Evolutionary conservation across 2,888 invertebrate genomes (phyloP), one percentile per base, ranked within the genome.

Genomic region (Caenorhabditis drosophilae): DNA sequence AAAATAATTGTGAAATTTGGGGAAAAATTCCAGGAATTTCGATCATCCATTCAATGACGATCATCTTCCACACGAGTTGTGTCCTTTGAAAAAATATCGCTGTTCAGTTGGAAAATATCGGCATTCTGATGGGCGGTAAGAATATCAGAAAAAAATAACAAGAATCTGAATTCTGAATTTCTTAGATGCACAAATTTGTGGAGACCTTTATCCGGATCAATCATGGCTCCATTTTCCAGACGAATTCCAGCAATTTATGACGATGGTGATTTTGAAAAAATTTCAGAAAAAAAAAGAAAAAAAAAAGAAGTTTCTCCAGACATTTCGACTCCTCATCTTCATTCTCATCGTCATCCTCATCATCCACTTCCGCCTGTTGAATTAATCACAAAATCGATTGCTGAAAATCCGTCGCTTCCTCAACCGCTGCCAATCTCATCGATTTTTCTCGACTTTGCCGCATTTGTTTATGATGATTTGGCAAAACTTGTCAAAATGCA

Each of bases 51-150:
- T 22, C 34, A 23, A 47, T 18, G 18, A 42, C 23, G 42, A 23
- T 4, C 55, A 44, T 16, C 56, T 62, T 1, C 62, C 62, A 4
- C 52, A 22, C 2, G 12, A 20, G 4, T 16, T 56, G 12, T 64
- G 64, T 42, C 64, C 64, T 0, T 16, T 58, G 34, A 64, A 64
- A 22, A 51, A 59, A n/a, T 55, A 50, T 27, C 41, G 34, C 18
- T 64, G 64, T 35, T 40, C 20, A 1, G 42, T 46, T 44, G 55
- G 54, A 23, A 47, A 50, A 35, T 64, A 55, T 27, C 58, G 64
- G n/a, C 35, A 36, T 36, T 31, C 26, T 11, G 64, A 64, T 48
- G 64, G 64, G 0, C 27, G 57, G 63, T 38, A 57, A n/a, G n/a
- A n/a, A n/a, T n/a, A n/a, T n/a, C n/a, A n/a, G n/a, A n/a, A n/a